These are phyloP conservation scores for Rhombomys opimus DNA, from an alignment of 2,113 vertebrate genomes.

Conservation along the genomic window DNA sequence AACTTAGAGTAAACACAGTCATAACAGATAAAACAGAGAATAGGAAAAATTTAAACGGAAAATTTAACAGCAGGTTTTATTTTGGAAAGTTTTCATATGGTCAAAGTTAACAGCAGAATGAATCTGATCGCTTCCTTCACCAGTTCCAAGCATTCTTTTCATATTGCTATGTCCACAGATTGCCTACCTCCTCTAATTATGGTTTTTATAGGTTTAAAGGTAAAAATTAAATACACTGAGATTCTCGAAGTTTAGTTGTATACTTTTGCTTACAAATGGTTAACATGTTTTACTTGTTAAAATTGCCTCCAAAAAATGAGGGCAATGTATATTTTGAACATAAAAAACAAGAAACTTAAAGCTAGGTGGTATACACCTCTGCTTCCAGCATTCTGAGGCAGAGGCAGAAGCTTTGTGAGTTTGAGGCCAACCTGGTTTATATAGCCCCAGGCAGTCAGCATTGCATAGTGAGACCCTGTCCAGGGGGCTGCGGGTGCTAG, in stretches of 20 bases:
- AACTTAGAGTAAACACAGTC: slow-evolving; percentile 31
- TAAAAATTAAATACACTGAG: slow-evolving; percentile 52
- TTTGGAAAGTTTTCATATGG: slow-evolving; percentile 30
- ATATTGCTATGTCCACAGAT: not conserved
- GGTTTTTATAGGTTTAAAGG: not conserved
- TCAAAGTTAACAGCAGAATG: slow-evolving; percentile 34
- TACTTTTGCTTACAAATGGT: slow-evolving; percentile 34
- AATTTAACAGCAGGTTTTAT: not conserved
- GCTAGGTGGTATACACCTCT: not conserved
- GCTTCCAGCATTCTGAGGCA: not conserved
- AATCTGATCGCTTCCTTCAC: not conserved
- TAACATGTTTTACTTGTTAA: slow-evolving; percentile 29
- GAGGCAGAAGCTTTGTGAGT: not conserved
- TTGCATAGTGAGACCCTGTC: not conserved
- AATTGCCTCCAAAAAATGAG: slow-evolving; percentile 1
- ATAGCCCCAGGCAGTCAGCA: not conserved
- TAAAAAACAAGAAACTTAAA: slow-evolving; percentile 50
- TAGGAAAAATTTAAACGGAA: not conserved
- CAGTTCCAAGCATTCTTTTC: not conserved
- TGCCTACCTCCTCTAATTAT: not conserved
- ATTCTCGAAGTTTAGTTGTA: slow-evolving; percentile 18
- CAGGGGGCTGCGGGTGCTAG: not conserved
- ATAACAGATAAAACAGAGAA: slow-evolving; percentile 2
- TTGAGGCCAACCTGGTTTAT: not conserved
- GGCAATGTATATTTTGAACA: not conserved